These are phyloP conservation scores for Camponotus pennsylvanicus DNA, from an alignment of 1,140 invertebrate genomes.

Conservation along the genomic window DNA sequence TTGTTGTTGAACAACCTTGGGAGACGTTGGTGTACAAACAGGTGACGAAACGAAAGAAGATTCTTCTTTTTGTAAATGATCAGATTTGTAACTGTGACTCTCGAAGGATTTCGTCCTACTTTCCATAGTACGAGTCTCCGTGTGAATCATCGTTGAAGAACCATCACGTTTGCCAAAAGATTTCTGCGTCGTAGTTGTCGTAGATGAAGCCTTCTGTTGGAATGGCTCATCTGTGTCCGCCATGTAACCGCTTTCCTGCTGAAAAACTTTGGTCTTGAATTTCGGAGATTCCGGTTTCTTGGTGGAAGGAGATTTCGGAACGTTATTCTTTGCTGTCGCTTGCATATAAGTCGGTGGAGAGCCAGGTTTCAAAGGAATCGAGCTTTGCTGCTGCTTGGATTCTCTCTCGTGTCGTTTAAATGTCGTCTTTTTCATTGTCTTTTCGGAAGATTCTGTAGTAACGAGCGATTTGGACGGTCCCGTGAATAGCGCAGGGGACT, in stretches of 20 bases:
- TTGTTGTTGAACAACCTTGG: slow-evolving; percentile 70
- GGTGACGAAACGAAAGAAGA: slow-evolving; percentile 19
- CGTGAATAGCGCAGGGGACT: slow-evolving; percentile 86
- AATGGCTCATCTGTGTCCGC: slow-evolving; percentile 91
- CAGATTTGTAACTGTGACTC: slow-evolving; percentile 79
- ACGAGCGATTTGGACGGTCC: slow-evolving; percentile 85
- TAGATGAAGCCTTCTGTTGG: slow-evolving; percentile 68
- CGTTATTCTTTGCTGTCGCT: slow-evolving; percentile 73
- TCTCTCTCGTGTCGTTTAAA: slow-evolving; percentile 78
- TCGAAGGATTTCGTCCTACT: slow-evolving; percentile 79
- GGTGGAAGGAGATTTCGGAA: slow-evolving; percentile 64
- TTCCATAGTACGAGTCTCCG: slow-evolving; percentile 80
- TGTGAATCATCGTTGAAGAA: slow-evolving; percentile 74
- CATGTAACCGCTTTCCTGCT: slow-evolving; percentile 89
- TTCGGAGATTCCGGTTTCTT: slow-evolving; percentile 88
- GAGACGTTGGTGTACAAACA: slow-evolving; percentile 6
- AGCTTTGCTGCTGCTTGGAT: slow-evolving; percentile 77
- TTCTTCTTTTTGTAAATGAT: slow-evolving; percentile 77
- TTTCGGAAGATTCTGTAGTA: slow-evolving; percentile 75
- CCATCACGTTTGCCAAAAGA: slow-evolving; percentile 81
- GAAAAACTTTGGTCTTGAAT: slow-evolving; percentile 85
- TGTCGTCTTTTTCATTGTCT: slow-evolving; percentile 75
- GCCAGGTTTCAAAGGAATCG: slow-evolving; percentile 84
- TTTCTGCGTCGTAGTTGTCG: slow-evolving; percentile 68
- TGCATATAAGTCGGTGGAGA: slow-evolving; percentile 87